Percentiles rank a stretch among this genome's conserved stretches.
Evolutionary conservation across 1,140 invertebrate genomes (phyloP).

Genomic region (Procambarus clarkii): DNA sequence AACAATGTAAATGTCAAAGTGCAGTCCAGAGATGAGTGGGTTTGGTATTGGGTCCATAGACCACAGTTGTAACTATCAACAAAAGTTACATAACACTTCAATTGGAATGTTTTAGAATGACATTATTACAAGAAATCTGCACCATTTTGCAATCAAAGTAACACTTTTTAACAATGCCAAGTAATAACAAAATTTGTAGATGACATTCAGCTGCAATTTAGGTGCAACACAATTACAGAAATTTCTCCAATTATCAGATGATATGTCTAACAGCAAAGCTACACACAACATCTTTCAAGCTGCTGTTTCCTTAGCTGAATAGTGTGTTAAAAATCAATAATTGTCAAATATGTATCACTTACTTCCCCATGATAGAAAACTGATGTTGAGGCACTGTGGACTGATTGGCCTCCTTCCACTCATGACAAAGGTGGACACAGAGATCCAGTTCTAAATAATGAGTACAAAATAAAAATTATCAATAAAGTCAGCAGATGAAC

Average conservation of each 20-base stretch:
- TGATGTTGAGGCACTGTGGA: constrained; percentile 66
- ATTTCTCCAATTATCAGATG: constrained; percentile 31
- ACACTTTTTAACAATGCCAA: constrained; percentile 42
- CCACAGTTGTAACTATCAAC: constrained; percentile 49
- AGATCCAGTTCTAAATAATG: constrained; percentile 65
- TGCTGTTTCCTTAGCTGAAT: constrained; percentile 68
- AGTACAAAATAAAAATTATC: constrained; percentile 59
- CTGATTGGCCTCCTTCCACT: constrained; percentile 60
- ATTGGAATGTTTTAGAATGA: constrained; percentile 70
- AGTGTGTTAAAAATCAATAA: constrained; percentile 40
- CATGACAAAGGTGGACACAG: constrained; percentile 64
- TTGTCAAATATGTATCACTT: constrained; percentile 45
- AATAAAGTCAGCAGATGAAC: constrained; percentile 68
- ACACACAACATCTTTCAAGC: constrained; percentile 65
- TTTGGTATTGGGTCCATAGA: constrained; percentile 50
- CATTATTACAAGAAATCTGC: constrained; percentile 59
- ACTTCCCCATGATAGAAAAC: constrained; percentile 57
- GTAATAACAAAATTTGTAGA: constrained; percentile 57
- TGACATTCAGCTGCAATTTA: constrained; percentile 67
- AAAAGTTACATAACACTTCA: constrained; percentile 68
- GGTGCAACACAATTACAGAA: constrained; percentile 9
- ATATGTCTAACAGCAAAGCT: constrained; percentile 58
- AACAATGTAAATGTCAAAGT: constrained; percentile 42
- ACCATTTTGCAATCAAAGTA: constrained; percentile 64
- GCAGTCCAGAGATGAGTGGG: constrained; percentile 66